Conservation (phyloP, 1,140 invertebrate genomes). For the Nasonia giraulti region DNA sequence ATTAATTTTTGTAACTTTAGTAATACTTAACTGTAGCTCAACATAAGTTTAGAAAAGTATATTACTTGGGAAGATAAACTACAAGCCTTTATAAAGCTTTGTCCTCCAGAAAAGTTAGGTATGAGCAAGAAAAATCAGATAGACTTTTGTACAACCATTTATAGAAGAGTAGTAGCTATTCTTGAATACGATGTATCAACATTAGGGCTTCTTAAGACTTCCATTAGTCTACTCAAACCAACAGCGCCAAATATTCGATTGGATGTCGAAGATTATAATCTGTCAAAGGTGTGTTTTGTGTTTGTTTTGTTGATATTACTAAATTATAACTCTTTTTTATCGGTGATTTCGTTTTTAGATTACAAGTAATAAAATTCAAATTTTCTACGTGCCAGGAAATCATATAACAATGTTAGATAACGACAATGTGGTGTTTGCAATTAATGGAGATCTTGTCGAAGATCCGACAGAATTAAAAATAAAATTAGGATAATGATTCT, state of each 20-base stretch:
- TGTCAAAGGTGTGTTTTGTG: constrained; percentile 66
- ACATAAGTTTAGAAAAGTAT: constrained; percentile 66
- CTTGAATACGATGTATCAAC: constrained; percentile 70
- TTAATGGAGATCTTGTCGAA: constrained; percentile 69
- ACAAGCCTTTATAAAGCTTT: constrained; percentile 54
- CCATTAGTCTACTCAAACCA: too few relatives aligned
- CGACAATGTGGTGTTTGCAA: constrained; percentile 77
- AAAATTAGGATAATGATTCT: too few relatives aligned
- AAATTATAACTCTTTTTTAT: constrained; percentile 44
- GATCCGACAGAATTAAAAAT: too few relatives aligned
- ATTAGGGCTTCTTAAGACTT: constrained; percentile 72
- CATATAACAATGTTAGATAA: constrained; percentile 82
- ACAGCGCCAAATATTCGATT: too few relatives aligned
- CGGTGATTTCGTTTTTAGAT: constrained; percentile 57
- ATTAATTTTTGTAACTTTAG: not conserved
- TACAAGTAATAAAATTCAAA: constrained; percentile 60
- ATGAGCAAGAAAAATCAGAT: constrained; percentile 69
- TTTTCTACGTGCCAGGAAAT: constrained; percentile 74
- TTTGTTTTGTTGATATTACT: too few relatives aligned
- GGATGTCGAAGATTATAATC: too few relatives aligned
- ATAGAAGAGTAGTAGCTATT: constrained; percentile 76
- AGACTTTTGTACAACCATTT: constrained; percentile 72
- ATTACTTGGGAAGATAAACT: constrained; percentile 68
- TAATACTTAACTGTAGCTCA: not conserved
- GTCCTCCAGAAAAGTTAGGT: not conserved